Percentiles rank a stretch among this genome's conserved stretches.
These are phyloP conservation scores for Caenorhabditis briggsae DNA, from an alignment of 1,140 invertebrate species.

Conservation along the genomic window DNA sequence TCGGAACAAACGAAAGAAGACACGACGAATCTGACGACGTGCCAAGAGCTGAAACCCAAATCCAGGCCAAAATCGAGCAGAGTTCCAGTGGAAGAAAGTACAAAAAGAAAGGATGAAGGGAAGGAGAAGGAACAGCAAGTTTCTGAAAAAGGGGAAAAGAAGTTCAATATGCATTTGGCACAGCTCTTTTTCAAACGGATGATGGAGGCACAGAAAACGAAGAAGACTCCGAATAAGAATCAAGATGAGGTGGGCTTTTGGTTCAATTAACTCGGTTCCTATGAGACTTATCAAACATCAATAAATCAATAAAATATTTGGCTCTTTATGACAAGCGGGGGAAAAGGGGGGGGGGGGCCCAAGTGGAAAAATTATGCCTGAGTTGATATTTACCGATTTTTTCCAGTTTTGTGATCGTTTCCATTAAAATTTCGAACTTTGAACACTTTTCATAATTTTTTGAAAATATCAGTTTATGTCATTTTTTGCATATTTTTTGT, in stretches of 20 bases:
- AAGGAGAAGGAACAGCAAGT: not conserved
- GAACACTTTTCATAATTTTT: no score
- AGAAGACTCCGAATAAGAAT: not conserved
- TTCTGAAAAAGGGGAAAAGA: not conserved
- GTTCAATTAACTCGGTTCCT: no score
- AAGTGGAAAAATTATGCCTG: no score
- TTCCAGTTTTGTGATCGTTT: no score
- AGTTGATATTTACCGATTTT: no score
- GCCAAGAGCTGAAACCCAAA: not conserved
- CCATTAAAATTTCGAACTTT: no score
- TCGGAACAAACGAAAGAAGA: not conserved
- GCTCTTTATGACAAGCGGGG: no score
- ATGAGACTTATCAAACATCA: no score
- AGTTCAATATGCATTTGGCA: constrained; percentile 32
- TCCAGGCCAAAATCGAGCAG: not conserved
- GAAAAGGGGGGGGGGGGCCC: no score
- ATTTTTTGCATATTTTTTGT: no score
- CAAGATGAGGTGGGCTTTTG: not conserved
- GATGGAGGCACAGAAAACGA: not conserved
- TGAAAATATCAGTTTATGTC: no score
- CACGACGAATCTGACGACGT: not conserved
- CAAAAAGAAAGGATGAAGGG: not conserved
- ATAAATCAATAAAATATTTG: no score
- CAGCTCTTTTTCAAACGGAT: constrained; percentile 17
- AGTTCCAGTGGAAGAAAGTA: not conserved